phyloP scores from a whole-genome alignment of 2,888 invertebrate genomes.

The Drosophila kuntzei region DNA sequence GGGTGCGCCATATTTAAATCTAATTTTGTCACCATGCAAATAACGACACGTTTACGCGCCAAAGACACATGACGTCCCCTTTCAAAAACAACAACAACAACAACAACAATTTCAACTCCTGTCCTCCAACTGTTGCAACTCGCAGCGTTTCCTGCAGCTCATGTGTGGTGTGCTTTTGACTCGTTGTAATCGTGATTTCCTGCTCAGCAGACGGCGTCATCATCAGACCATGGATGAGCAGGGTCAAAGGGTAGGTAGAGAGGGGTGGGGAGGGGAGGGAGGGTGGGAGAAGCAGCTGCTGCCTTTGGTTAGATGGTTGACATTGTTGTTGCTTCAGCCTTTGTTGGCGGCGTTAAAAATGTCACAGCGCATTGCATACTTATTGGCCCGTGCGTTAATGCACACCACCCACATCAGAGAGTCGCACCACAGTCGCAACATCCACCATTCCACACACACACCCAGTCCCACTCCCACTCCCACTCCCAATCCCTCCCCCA shows the following conservation, averaged over 20 bases:
- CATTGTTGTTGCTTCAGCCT: constrained; percentile 54
- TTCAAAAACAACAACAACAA: neutral
- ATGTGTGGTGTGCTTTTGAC: constrained; percentile 54
- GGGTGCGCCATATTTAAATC: constrained; percentile 77
- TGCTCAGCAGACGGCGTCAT: constrained; percentile 61
- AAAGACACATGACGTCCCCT: constrained; percentile 56
- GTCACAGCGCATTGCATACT: constrained; percentile 82
- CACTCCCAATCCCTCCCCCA: constrained; percentile 1
- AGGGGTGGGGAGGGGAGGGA: neutral
- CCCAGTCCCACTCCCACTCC: too few relatives aligned
- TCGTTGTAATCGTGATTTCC: constrained; percentile 78
- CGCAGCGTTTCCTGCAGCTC: constrained; percentile 19
- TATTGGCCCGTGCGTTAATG: constrained; percentile 82
- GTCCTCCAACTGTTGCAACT: constrained; percentile 8
- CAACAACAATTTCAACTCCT: too few relatives aligned
- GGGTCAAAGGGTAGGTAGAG: too few relatives aligned
- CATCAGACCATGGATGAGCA: neutral
- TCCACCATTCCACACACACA: neutral
- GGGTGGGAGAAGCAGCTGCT: constrained; percentile 30
- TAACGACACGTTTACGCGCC: constrained; percentile 62
- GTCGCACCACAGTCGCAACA: constrained; percentile 4
- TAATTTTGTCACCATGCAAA: constrained; percentile 77
- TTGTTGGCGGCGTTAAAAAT: constrained; percentile 79
- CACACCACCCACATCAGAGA: constrained; percentile 44
- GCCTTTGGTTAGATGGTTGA: constrained; percentile 46